phyloP scores from a whole-genome alignment of 2,888 invertebrate genomes.

The Phrixothrix hirtus region DNA sequence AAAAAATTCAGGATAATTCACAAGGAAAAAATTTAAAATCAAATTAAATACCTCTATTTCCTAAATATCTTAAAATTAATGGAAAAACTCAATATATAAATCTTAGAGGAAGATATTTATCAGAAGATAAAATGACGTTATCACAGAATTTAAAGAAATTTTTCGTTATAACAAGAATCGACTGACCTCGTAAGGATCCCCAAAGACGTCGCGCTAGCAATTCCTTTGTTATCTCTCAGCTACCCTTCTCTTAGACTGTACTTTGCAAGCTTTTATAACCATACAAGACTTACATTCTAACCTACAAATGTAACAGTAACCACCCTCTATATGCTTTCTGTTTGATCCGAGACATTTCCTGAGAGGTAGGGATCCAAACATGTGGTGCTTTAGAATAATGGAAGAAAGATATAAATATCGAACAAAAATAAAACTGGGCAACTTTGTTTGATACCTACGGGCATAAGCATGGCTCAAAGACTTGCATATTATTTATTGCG shows the following conservation, averaged over 20 bases:
- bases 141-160: neutral
- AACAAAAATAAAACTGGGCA: constrained; percentile 35
- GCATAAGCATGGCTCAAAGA: constrained; percentile 55
- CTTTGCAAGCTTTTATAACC: neutral
- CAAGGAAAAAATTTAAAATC: too few species aligned
- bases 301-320: constrained; percentile 50
- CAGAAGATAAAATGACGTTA: too few species aligned
- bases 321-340: constrained; percentile 58
- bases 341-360: constrained; percentile 57
- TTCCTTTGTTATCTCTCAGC: constrained; percentile 56
- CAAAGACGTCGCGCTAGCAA: constrained; percentile 46
- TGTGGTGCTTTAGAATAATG: constrained; percentile 28
- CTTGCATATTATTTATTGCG: constrained; percentile 59
- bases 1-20: too few species aligned
- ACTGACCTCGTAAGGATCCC: constrained; percentile 40
- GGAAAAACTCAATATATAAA: too few species aligned
- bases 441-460: constrained; percentile 53
- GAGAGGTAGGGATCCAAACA: constrained; percentile 46
- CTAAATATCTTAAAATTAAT: too few species aligned
- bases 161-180: constrained; percentile 35
- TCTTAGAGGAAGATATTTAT: too few species aligned
- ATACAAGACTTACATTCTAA: constrained; percentile 42
- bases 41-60: too few species aligned
- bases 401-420: constrained; percentile 8
- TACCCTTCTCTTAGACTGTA: constrained; percentile 46